phyloP scores from a whole-genome alignment of 2,888 invertebrate genomes.

The Lypha dubia region DNA sequence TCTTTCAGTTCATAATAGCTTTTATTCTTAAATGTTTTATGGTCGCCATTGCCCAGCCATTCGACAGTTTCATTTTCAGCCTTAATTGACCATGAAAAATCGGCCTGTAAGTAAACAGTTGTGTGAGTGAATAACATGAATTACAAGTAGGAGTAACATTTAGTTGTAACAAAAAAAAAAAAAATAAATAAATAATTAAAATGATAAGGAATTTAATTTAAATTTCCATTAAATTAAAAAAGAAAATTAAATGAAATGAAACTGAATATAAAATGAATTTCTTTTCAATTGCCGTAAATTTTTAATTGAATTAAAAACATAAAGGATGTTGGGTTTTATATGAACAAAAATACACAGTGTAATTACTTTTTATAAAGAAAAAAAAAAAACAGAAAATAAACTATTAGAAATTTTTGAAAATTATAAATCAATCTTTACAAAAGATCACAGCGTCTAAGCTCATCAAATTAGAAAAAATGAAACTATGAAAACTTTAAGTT shows the following conservation, averaged over 20 bases:
- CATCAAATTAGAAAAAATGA: too few species aligned
- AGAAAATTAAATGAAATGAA: conserved; percentile 6
- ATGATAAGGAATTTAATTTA: conserved; percentile 45
- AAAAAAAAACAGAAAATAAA: too few species aligned
- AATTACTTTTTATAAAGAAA: too few species aligned
- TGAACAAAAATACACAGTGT: too few species aligned
- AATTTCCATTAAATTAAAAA: conserved; percentile 29
- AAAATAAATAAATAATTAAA: too few species aligned
- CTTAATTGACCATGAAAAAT: conserved; percentile 93
- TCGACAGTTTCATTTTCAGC: conserved; percentile 91
- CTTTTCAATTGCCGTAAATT: conserved; percentile 20
- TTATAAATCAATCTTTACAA: too few species aligned
- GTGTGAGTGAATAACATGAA: conserved; percentile 22
- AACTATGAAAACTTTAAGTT: too few species aligned
- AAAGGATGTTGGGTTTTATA: neutral
- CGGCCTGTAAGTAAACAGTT: conserved; percentile 83
- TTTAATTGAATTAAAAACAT: neutral
- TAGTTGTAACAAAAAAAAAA: conserved; percentile 1
- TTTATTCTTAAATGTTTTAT: conserved; percentile 77
- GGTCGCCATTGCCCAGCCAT: conserved; percentile 83
- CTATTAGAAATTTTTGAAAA: too few species aligned
- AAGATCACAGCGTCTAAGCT: too few species aligned
- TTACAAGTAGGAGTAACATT: neutral
- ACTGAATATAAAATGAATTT: conserved; percentile 32
- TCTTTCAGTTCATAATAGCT: conserved; percentile 87